Evolutionary conservation across 2,888 invertebrate genomes (phyloP).

Genomic region (Orchesella flavescens): DNA sequence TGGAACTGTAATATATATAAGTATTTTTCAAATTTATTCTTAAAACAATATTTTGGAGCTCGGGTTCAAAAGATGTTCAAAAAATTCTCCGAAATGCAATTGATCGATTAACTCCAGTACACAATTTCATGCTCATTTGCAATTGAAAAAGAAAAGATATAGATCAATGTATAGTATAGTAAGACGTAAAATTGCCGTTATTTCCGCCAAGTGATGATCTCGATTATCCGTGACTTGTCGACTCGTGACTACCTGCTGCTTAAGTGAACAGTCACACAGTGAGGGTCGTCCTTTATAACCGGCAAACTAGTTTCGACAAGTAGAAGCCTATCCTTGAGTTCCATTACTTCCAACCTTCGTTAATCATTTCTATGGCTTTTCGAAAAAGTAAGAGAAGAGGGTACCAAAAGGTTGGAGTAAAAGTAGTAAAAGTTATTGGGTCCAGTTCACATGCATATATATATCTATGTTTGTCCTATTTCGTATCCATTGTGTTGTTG

Average conservation of each 20-base stretch:
- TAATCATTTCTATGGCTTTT: constrained; percentile 15
- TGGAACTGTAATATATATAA: too few relatives aligned
- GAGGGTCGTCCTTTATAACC: constrained; percentile 16
- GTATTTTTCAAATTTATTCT: too few relatives aligned
- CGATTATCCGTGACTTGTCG: constrained; percentile 30
- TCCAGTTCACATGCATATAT: not conserved
- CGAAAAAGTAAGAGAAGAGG: not conserved
- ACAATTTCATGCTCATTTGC: not conserved
- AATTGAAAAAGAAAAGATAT: not conserved
- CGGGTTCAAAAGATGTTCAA: too few relatives aligned
- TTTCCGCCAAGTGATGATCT: too few relatives aligned
- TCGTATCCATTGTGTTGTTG: too few relatives aligned
- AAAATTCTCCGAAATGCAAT: not conserved
- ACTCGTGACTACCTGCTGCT: constrained; percentile 49
- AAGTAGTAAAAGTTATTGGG: not conserved
- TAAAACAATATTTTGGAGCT: too few relatives aligned
- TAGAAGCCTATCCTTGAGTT: constrained; percentile 7
- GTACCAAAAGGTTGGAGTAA: not conserved
- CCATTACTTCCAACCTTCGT: constrained; percentile 30
- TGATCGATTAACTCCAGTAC: not conserved
- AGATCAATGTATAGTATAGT: too few relatives aligned
- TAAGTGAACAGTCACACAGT: constrained; percentile 42
- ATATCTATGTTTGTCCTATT: too few relatives aligned
- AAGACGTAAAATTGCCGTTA: too few relatives aligned
- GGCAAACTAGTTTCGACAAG: constrained; percentile 32